Percentiles rank a stretch among this genome's conserved stretches.
phyloP scores from a whole-genome alignment of 1,140 invertebrate genomes.

The Trinorchestia longiramus region DNA sequence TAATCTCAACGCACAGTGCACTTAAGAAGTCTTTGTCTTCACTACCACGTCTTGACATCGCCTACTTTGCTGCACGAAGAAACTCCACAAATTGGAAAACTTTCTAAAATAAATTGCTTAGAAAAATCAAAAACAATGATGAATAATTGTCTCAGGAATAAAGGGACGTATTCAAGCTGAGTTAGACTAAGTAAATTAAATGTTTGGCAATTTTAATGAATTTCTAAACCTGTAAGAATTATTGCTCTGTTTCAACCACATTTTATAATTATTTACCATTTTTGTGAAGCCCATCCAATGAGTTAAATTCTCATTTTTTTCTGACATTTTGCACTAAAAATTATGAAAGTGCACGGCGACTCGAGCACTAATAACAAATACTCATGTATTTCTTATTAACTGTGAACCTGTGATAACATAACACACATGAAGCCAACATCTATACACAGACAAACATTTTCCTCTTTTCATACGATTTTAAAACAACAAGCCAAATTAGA shows the following conservation, averaged over 20 bases:
- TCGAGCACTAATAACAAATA: too few species aligned
- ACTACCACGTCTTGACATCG: background rate
- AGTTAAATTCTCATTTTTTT: background rate
- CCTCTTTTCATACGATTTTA: too few species aligned
- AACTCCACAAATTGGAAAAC: background rate
- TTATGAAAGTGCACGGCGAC: background rate
- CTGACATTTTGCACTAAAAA: background rate
- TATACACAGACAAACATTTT: too few species aligned
- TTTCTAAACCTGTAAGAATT: background rate
- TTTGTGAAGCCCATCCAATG: background rate
- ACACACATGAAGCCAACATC: too few species aligned
- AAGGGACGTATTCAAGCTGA: background rate
- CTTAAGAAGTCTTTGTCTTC: background rate
- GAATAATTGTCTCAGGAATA: background rate
- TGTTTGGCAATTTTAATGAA: background rate
- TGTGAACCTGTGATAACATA: too few species aligned
- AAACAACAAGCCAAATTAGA: too few species aligned
- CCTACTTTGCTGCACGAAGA: background rate
- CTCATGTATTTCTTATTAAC: too few species aligned
- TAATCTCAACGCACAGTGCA: slow-evolving; percentile 20
- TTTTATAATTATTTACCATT: background rate
- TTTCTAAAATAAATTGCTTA: background rate
- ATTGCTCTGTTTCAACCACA: background rate
- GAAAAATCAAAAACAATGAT: background rate
- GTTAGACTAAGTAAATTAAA: background rate